Evolutionary conservation across 2,888 invertebrate species (phyloP).

Genomic region (Drosophila stalkeri): DNA sequence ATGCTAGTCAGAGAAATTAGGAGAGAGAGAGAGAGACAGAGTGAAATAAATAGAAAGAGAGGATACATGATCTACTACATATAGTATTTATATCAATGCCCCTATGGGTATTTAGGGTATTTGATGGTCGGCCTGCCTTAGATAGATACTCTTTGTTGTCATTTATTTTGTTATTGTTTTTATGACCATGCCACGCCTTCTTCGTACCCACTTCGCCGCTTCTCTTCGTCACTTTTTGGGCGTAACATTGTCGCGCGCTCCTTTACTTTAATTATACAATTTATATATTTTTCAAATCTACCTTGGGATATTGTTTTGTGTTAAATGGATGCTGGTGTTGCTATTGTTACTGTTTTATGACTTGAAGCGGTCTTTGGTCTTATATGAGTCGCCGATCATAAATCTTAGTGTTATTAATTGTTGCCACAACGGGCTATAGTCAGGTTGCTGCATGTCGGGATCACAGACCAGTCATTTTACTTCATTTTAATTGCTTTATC

Average conservation of each 20-base stretch:
- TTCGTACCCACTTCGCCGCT: background rate
- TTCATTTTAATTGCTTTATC: background rate
- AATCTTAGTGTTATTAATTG: conserved; percentile 74
- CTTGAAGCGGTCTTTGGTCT: conserved; percentile 64
- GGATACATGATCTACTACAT: no score
- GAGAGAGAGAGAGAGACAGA: background rate
- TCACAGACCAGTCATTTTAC: background rate
- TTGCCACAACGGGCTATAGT: conserved; percentile 26
- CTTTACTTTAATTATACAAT: conserved; percentile 70
- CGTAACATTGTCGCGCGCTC: conserved; percentile 37
- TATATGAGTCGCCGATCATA: conserved; percentile 51
- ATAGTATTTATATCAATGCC: no score
- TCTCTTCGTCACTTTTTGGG: conserved; percentile 11
- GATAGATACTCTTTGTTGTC: conserved; percentile 1
- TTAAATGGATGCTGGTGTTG: conserved; percentile 39
- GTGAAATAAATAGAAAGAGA: no score
- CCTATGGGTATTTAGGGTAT: background rate
- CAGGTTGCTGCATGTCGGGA: background rate
- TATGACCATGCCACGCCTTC: conserved; percentile 61
- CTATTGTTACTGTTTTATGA: conserved; percentile 52
- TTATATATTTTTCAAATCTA: conserved; percentile 52
- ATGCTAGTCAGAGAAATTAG: background rate
- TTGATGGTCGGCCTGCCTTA: background rate
- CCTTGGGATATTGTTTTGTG: conserved; percentile 29
- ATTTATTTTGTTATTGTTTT: conserved; percentile 40